phyloP scores from a whole-genome alignment of 2,797 vertebrate species.

The Miichthys miiuy region DNA sequence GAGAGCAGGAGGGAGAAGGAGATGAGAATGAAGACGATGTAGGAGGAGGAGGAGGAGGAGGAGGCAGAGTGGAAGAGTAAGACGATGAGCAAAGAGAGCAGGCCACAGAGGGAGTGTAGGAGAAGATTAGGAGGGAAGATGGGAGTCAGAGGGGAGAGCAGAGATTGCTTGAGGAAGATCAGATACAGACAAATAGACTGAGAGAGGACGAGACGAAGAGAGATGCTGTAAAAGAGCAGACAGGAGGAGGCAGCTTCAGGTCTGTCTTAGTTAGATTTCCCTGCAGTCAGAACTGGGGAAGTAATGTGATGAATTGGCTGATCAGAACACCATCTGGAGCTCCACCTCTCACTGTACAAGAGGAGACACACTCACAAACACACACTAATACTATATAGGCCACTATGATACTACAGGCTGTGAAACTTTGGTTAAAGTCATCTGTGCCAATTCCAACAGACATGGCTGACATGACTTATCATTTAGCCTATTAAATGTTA shows the following conservation, averaged over 20 bases:
- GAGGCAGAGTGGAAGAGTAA: constrained; percentile 48
- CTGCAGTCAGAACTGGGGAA: constrained; percentile 61
- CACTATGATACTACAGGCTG: constrained; percentile 21
- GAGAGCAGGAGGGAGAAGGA: constrained; percentile 9
- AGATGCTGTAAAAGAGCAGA: constrained; percentile 41
- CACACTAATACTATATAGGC: constrained; percentile 27
- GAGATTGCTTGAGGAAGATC: constrained; percentile 50
- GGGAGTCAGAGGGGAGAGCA: neutral
- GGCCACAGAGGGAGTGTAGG: constrained; percentile 58
- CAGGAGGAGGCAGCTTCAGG: constrained; percentile 40
- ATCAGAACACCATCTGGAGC: constrained; percentile 71
- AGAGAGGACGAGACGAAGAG: neutral
- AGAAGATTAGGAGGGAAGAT: constrained; percentile 53
- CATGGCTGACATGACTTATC: too few relatives aligned
- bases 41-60: constrained; percentile 12
- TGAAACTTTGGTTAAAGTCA: constrained; percentile 38
- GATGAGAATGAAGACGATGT: neutral
- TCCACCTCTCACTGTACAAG: constrained; percentile 37
- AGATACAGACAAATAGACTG: constrained; percentile 38
- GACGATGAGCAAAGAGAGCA: constrained; percentile 53
- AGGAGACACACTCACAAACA: constrained; percentile 24
- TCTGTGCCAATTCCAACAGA: neutral
- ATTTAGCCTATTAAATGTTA: neutral
- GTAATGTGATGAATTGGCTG: constrained; percentile 64
- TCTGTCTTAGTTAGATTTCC: constrained; percentile 44